Percentiles rank a stretch among this genome's conserved stretches.
Conservation (phyloP, 1,140 invertebrate genomes). For the Popillia japonica region DNA sequence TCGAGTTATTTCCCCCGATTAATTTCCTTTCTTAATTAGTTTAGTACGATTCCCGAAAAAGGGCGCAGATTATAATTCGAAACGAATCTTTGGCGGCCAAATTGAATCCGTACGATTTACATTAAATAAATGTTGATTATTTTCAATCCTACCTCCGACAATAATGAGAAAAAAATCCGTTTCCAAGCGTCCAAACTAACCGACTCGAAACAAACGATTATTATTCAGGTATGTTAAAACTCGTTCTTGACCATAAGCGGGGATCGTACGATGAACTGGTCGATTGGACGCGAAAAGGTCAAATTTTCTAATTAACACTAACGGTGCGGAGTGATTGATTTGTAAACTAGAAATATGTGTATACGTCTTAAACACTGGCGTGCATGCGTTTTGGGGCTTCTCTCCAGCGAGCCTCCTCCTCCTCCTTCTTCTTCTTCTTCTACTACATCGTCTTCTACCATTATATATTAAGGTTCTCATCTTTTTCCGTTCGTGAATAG, state of each 20-base stretch:
- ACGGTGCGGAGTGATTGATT: slow-evolving; percentile 54
- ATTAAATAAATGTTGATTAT: not conserved
- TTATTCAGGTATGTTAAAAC: not conserved
- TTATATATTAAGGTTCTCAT: too few species aligned
- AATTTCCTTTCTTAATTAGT: too few species aligned
- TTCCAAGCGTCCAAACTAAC: not conserved
- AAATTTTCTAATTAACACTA: slow-evolving; percentile 56
- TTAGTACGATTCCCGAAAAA: too few species aligned
- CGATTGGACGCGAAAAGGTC: slow-evolving; percentile 50
- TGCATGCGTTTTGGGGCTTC: slow-evolving; percentile 11
- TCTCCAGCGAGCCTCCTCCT: too few species aligned
- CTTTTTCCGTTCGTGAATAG: too few species aligned
- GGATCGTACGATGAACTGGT: slow-evolving; percentile 25
- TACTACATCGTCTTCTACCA: too few species aligned
- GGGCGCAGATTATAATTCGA: too few species aligned
- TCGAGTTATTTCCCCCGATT: too few species aligned
- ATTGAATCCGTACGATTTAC: too few species aligned
- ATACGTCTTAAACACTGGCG: slow-evolving; percentile 40
- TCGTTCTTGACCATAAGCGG: not conserved
- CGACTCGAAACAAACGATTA: not conserved
- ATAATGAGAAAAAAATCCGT: not conserved
- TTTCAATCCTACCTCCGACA: not conserved
- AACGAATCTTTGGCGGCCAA: too few species aligned
- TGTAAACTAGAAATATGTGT: slow-evolving; percentile 49
- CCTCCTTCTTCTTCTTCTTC: too few species aligned